Evolutionary conservation across 2,888 invertebrate genomes (phyloP).

Genomic region (Allophyes oxyacanthae): DNA sequence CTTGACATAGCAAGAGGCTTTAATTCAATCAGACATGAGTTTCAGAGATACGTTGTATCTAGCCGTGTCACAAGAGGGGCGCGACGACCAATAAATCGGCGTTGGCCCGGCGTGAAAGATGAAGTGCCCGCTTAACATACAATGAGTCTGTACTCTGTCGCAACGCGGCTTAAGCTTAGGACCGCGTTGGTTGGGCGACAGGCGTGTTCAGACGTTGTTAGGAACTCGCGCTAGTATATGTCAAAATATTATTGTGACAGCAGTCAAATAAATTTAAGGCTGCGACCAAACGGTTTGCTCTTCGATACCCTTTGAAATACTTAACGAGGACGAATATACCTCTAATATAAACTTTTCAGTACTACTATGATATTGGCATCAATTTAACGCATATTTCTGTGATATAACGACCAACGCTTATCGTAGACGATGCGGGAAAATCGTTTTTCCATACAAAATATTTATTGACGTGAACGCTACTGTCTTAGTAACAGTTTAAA

Average conservation of each 20-base stretch:
- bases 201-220: slow-evolving; percentile 54
- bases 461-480: no score
- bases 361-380: no score
- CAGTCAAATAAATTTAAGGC: background rate
- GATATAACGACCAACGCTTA: no score
- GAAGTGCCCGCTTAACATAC: slow-evolving; percentile 88
- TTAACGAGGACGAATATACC: no score
- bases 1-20: slow-evolving; percentile 68
- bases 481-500: no score
- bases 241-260: slow-evolving; percentile 26
- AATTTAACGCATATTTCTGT: no score
- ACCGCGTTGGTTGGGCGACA: slow-evolving; percentile 65
- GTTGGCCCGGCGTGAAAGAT: slow-evolving; percentile 81
- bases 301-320: no score
- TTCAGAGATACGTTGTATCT: slow-evolving; percentile 69
- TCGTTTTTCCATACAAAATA: no score
- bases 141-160: slow-evolving; percentile 83
- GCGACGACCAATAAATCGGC: slow-evolving; percentile 86
- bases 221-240: slow-evolving; percentile 64
- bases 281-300: no score
- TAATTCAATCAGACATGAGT: slow-evolving; percentile 73
- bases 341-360: no score
- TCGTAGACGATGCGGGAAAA: no score
- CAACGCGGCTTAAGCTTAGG: slow-evolving; percentile 75
- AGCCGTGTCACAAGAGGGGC: slow-evolving; percentile 79